These are phyloP conservation scores for Sesia bembeciformis DNA, from an alignment of 2,888 invertebrate species.

Conservation along the genomic window DNA sequence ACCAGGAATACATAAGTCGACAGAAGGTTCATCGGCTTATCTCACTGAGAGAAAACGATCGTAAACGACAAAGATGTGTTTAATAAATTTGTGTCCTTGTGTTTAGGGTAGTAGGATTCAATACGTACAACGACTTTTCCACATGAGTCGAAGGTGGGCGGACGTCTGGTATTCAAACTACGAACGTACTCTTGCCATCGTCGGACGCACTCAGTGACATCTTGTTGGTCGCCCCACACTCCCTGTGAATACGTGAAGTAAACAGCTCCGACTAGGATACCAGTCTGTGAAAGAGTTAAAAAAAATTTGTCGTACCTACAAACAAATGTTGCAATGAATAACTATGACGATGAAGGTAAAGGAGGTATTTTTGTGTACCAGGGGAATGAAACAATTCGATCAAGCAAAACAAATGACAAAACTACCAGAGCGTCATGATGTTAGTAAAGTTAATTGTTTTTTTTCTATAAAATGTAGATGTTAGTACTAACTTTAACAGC, in stretches of 20 bases:
- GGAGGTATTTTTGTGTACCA: constrained; percentile 25
- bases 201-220: constrained; percentile 52
- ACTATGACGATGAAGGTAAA: constrained; percentile 38
- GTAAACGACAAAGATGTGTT: not conserved
- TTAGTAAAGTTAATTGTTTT: constrained; percentile 3
- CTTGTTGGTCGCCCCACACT: constrained; percentile 62
- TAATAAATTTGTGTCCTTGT: not conserved
- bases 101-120: constrained; percentile 1
- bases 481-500: constrained; percentile 46
- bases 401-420: constrained; percentile 16
- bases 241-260: constrained; percentile 65
- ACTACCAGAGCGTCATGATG: constrained; percentile 14
- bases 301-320: constrained; percentile 1
- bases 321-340: constrained; percentile 19
- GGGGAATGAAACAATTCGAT: constrained; percentile 8
- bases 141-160: constrained; percentile 51
- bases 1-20: constrained; percentile 37
- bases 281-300: constrained; percentile 37
- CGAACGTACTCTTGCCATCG: constrained; percentile 60
- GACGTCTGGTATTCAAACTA: constrained; percentile 55
- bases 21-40: constrained; percentile 17
- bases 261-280: constrained; percentile 53
- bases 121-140: constrained; percentile 55
- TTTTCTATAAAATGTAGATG: not conserved
- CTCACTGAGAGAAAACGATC: not conserved